Base-by-base conservation (phyloP, 1,140 invertebrate species). In the Diuraphis noxia region DNA sequence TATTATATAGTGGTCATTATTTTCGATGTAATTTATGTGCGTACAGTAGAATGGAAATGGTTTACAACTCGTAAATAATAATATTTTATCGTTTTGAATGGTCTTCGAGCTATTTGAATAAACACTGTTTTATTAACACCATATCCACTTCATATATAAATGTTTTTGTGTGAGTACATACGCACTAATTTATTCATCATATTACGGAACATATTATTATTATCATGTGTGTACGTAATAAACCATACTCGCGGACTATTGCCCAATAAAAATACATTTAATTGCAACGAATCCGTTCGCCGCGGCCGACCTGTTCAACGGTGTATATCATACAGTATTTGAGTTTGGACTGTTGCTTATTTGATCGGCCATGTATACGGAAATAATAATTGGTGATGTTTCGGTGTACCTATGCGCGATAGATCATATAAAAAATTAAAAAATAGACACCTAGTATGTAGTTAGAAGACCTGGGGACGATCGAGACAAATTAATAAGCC, bases 71-170 rank as follows among this genome's bases (percentile, higher is more conserved):
- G 36, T 81, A 81, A 81, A 81, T 81, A 38, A 81, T 81, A 38
- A 38, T 38, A 81, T 81, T 81, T 81, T 81, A 38, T 38, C 36
- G 36, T 81, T 81, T 81, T 10, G 30, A 81, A 38, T 81, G 40
- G 34, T 38, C 34, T 38, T 81, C 34, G 36, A 81, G 79, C 23
- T 81, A 81, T 81, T 81, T 81, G 36, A 81, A 81, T 40, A 38
- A 81, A 81, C 36, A 81, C 79, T 81, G 79, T 81, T 81, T 81
- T 81, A 81, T 81, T 81, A 81, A 38, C 36, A 81, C 36, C 72
- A 36, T 79, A 72, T 34, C 30, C 56, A 72, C 30, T 72, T 17
- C 56, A 72, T 9, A 30, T 2, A 8, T 0, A 9, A 3, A 25
- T 13, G 4, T 77, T 17, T 23, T 7, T 9, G n/a, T 21, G 34